Evolutionary conservation across 2,113 vertebrate species (phyloP).

Genomic region (Odocoileus virginianus): DNA sequence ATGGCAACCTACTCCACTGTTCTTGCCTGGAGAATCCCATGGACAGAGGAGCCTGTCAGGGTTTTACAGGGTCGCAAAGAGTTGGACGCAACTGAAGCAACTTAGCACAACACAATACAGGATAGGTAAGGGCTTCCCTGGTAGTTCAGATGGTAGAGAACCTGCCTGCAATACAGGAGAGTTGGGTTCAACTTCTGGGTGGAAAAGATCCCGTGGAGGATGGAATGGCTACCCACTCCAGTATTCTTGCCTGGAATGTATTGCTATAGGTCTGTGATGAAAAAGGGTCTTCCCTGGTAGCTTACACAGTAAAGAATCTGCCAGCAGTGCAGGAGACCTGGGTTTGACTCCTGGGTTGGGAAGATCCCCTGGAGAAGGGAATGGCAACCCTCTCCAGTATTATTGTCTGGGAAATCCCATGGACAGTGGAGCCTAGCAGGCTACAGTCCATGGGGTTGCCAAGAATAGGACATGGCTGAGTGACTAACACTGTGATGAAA

Average conservation of each 20-base stretch:
- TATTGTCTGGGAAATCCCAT: not conserved
- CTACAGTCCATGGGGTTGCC: not conserved
- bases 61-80: not conserved
- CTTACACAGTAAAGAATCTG: not conserved
- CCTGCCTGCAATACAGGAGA: not conserved
- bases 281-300: not conserved
- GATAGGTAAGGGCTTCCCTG: not conserved
- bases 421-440: not conserved
- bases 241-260: not conserved
- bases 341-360: not conserved
- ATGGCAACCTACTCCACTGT: not conserved
- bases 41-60: not conserved
- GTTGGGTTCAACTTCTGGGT: not conserved
- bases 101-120: not conserved
- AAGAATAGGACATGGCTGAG: not conserved
- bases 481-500: not conserved
- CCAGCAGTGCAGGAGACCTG: fast-evolving
- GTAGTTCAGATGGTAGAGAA: not conserved
- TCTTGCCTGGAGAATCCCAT: not conserved
- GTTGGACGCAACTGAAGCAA: not conserved
- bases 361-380: not conserved
- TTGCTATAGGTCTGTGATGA: not conserved
- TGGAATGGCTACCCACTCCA: not conserved
- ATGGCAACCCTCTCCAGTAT: not conserved
- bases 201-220: not conserved